Evolutionary conservation across 1,140 invertebrate species (phyloP), one percentile per base, ranked within the genome.

Genomic region (Pseudoatta argentina): DNA sequence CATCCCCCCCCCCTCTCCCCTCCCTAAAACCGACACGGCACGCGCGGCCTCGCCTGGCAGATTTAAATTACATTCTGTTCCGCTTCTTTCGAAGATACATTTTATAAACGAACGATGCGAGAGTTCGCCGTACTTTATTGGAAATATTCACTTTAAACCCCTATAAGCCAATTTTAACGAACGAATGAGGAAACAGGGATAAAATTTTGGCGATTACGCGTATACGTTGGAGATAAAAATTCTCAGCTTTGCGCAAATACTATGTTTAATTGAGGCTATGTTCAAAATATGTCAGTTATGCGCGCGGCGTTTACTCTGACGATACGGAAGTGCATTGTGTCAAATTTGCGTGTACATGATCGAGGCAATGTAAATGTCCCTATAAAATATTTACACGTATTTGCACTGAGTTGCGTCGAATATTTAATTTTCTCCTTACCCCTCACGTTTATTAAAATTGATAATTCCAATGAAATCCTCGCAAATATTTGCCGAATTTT

Each of bases 101-200:
- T 78, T 89, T 87, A 72, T 71, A 85, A 87, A 79, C 63, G 64
- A 59, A n/a, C 59, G 66, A 55, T 63, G 66, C n/a, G 61, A 71
- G 77, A 78, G 71, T 81, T 53, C 66, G 48, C 53, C 34, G 77
- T 77, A 82, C 88, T 89, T 83, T 87, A 89, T 85, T 71, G 89
- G 64, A 89, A 87, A 87, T 89, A 89, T 89, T 89, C 88, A 89
- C 86, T 90, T 90, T 91, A 82, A 72, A 21, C 81, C 39, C 64
- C 30, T 61, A 71, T 66, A 85, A 89, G 86, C 85, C 86, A 90
- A 90, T 91, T 69, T 69, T 88, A 88, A 82, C 82, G 63, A 24
- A 77, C 75, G 81, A 90, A 90, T 91, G 76, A 73, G 82, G 39
- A 48, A 86, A 39, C 21, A 78, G 14, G 51, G 73, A 79, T 88